Evolutionary conservation across 2,113 vertebrate species (phyloP), one percentile per base, ranked within the genome.

Genomic region (Haemorhous mexicanus): DNA sequence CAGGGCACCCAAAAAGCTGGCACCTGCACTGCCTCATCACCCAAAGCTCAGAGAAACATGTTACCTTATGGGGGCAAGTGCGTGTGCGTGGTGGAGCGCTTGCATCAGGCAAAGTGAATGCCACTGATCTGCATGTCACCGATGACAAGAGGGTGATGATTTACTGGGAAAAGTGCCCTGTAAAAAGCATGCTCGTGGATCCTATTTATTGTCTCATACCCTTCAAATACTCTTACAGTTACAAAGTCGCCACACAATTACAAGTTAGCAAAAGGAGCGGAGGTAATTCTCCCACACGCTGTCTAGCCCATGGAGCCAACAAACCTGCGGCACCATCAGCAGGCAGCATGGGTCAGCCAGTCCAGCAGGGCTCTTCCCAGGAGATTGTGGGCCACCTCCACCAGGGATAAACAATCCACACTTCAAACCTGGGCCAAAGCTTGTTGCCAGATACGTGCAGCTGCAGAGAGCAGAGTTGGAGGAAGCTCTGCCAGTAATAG

Each of bases 61-160:
- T 37, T n/a, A 59, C 33, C 23, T 59, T 47, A 64, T 0, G 0
- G 59, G 26, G 30, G 13, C 1, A 6, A 83, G 32, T 3, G 4
- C 0, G 0, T 5, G 7, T 4, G 1, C 17, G 61, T 0, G 0
- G 39, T 7, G 37, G 39, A 90, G 69, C 0, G 0, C 73, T 64
- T 19, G 46, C 24, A 91, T 26, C 37, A 69, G 46, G 46, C 21
- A 1, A 58, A 93, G 70, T 52, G 58, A 72, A 69, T 87, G 93
- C 27, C 75, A 20, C 87, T 69, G 78, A 94, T 66, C 55, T 0
- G 0, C 23, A 2, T 50, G 85, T 66, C 90, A 90, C 55, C 1
- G 0, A 23, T 35, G 58, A 91, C 53, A 76, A 49, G 70, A 79
- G 58, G 74, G 63, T 80, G 87, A 90, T 66, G 78, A 87, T 66